phyloP scores from a whole-genome alignment of 2,888 invertebrate genomes.

The Isotomurus palustris region DNA sequence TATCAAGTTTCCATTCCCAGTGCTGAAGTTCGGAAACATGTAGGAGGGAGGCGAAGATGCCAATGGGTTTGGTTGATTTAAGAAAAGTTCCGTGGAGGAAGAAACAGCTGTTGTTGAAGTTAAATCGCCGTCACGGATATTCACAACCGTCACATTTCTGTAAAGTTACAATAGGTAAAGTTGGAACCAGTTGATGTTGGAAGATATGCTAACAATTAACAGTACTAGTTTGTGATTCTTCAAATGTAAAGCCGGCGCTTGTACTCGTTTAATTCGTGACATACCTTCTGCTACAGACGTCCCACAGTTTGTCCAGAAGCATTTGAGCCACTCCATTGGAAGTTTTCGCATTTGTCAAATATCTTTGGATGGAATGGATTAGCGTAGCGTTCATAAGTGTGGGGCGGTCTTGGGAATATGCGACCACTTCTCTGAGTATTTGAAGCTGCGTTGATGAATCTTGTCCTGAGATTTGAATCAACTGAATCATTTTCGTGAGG shows the following conservation, averaged over 20 bases:
- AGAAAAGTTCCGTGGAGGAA: constrained; percentile 4
- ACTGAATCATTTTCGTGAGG: constrained; percentile 47
- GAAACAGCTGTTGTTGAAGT: background rate
- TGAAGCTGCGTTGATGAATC: constrained; percentile 57
- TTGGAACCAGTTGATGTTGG: background rate
- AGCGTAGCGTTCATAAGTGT: constrained; percentile 74
- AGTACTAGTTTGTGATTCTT: too few species aligned
- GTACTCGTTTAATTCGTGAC: too few species aligned
- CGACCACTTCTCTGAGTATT: constrained; percentile 72
- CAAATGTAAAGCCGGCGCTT: too few species aligned
- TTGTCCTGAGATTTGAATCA: constrained; percentile 41
- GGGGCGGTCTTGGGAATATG: constrained; percentile 74
- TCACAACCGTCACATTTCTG: constrained; percentile 12
- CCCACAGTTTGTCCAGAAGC: constrained; percentile 36
- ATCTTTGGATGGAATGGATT: constrained; percentile 50
- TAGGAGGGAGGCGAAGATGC: background rate
- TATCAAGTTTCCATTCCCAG: constrained; percentile 7
- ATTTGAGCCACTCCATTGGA: constrained; percentile 30
- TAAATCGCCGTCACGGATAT: constrained; percentile 14
- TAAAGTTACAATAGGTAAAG: background rate
- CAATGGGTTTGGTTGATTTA: background rate
- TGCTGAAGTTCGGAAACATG: constrained; percentile 4
- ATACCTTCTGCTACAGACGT: constrained; percentile 23
- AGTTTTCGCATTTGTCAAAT: constrained; percentile 22
- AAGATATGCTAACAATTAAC: background rate